A percentile compares a stretch with the other conserved stretches of the same genome.
Evolutionary conservation across 2,113 vertebrate genomes (phyloP).

Genomic region (Oceanodroma tethys): DNA sequence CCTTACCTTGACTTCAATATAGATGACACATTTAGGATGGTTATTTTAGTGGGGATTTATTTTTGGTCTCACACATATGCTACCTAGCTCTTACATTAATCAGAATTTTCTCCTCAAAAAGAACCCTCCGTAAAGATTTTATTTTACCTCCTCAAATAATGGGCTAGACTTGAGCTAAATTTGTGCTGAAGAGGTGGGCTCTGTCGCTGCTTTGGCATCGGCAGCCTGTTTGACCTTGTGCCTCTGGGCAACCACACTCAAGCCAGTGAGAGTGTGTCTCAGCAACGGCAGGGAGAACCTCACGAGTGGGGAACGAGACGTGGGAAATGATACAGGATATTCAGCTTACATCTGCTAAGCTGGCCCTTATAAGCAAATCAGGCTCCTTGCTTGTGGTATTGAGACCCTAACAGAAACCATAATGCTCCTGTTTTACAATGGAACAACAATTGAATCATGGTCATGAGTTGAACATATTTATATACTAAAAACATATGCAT

Average conservation of each 20-base stretch:
- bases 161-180: background rate
- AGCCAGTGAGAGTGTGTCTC: background rate
- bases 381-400: background rate
- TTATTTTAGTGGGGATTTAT: background rate
- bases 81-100: background rate
- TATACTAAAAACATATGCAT: background rate
- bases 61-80: background rate
- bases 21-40: background rate
- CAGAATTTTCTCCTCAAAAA: background rate
- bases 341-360: background rate
- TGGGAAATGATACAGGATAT: background rate
- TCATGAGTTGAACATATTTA: background rate
- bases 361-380: background rate
- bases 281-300: background rate
- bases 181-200: background rate
- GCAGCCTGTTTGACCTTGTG: background rate
- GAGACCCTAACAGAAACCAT: background rate
- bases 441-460: background rate
- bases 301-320: background rate
- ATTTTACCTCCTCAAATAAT: background rate
- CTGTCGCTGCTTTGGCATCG: fast-evolving
- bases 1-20: background rate
- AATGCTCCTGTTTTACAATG: background rate
- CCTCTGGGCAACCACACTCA: background rate
- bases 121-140: background rate